Evolutionary conservation across 2,888 invertebrate genomes (phyloP), one percentile per base, ranked within the genome.

Genomic region (Eurytoma californica): DNA sequence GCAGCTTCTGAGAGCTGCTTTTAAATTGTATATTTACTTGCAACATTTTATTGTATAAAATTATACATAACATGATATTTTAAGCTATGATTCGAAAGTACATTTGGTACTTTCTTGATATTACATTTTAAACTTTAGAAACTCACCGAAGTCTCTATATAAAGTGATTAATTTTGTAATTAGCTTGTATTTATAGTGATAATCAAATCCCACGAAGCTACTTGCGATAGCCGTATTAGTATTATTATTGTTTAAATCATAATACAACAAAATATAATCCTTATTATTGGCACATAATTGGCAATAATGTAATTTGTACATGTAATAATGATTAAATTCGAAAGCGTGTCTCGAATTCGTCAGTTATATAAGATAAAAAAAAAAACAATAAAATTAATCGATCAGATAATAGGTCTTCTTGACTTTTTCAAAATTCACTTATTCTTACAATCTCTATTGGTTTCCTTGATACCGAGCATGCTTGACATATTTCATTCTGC

Each of bases 81-180:
- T 73, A 76, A 67, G 9, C 2, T 30, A 68, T 75, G 66, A 67
- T 63, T 3, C 51, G 24, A 80, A 73, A 66, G 67, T 75, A 73
- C 24, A 53, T 39, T 77, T 49, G 28, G 47, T 74, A 77, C 66
- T 72, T 75, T 58, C 39, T 72, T 75, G 24, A 70, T 39, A 57
- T 39, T 14, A 66, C 7, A 9, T 65, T 72, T 79, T 67, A 67
- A 16, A 67, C 13, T 24, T 51, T 73, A 65, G 61, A 68, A 72
- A 82, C 80, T 82, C 82, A 79, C 73, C 72, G 80, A 82, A 82
- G 80, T 82, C 80, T 82, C 82, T 73, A 77, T 55, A 39, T 57
- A 63, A 16, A 80, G 79, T 79, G 76, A 79, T 88, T 90, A 89
- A 89, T 89, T 90, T 89, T 90, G 90, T 90, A 89, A 90, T 90